A percentile compares a stretch with the other conserved stretches of the same genome.
Evolutionary conservation across 2,797 vertebrate genomes (phyloP).

Genomic region (Acanthurus leucopareius): DNA sequence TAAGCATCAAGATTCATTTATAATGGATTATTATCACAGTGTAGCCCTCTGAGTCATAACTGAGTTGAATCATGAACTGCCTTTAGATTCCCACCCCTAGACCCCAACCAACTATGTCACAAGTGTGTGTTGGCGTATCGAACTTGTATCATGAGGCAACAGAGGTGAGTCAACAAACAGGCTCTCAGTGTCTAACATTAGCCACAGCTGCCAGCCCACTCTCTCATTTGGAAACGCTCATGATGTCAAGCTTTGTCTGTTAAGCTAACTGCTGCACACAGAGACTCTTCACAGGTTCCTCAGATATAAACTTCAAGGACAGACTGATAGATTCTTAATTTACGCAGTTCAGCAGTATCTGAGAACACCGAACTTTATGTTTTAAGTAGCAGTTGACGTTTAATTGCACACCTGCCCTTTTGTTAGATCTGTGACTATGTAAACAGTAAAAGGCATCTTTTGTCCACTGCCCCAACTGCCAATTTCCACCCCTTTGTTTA

Average conservation of each 20-base stretch:
- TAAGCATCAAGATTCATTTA: too few species aligned
- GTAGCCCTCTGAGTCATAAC: too few species aligned
- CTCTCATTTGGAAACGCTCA: conserved; percentile 16
- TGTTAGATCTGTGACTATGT: neutral
- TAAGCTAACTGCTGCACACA: conserved; percentile 7
- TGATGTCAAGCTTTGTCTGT: conserved; percentile 10
- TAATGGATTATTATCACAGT: too few species aligned
- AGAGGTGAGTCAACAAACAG: conserved; percentile 14
- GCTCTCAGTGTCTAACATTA: neutral
- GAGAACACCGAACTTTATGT: neutral
- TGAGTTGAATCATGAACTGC: neutral
- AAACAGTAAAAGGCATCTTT: neutral
- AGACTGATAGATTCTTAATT: neutral
- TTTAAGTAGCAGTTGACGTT: neutral
- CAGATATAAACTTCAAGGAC: neutral
- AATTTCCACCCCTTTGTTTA: neutral
- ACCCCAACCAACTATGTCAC: neutral
- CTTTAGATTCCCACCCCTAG: too few species aligned
- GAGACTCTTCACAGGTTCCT: neutral
- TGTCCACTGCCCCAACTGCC: neutral
- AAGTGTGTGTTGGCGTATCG: conserved; percentile 4
- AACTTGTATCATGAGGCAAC: conserved; percentile 15
- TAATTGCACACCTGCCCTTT: neutral
- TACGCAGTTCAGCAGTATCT: neutral
- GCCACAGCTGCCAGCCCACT: conserved; percentile 3